Base-by-base conservation (phyloP, 2,888 invertebrate species). In the Leptinotarsa peninsularis region DNA sequence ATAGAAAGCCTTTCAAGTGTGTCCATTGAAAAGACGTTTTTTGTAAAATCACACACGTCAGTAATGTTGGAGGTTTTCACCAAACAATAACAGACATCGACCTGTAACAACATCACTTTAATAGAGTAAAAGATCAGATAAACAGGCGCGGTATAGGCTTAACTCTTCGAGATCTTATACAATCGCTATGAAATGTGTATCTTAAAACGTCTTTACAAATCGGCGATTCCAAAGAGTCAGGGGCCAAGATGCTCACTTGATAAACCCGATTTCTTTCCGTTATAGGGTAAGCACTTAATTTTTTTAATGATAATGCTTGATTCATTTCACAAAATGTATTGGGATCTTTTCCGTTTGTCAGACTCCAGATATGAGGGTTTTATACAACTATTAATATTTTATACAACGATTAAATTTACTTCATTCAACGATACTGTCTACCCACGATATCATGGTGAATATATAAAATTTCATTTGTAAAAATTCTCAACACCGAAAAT, bases 201-300 rank as follows among this genome's bases (percentile, higher is more conserved):
- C 83, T 85, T 86, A 86, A 87, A 87, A 87, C 86, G 86, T 85
- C 86, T 86, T 85, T 87, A 86, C 86, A 87, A 87, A 87, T 84
- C 86, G 86, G 86, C 82, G 82, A 81, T 83, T 84, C 83, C 83
- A 85, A 85, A 83, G 81, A 80, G 79, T 72, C 43, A 80, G 78
- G 72, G n/a, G 66, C 33, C 76, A 76, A 76, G 81, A 80, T 80
- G 80, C 76, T 80, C 79, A 76, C 72, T 82, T 81, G 81, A 81
- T 77, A 80, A 79, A 79, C 79, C 66, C 73, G 71, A 69, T 73
- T 69, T 63, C 13, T 43, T 14, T 33, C 17, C 15, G 63, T n/a
- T 63, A 33, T 15, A n/a, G 63, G 14, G n/a, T 63, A n/a, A 43
- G 43, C 63, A 63, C 43, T 63, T n/a, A 17, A 27, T 63, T 43